Evolutionary conservation across 2,888 invertebrate genomes (phyloP), one percentile per base, ranked within the genome.

Genomic region (Sipha maydis): DNA sequence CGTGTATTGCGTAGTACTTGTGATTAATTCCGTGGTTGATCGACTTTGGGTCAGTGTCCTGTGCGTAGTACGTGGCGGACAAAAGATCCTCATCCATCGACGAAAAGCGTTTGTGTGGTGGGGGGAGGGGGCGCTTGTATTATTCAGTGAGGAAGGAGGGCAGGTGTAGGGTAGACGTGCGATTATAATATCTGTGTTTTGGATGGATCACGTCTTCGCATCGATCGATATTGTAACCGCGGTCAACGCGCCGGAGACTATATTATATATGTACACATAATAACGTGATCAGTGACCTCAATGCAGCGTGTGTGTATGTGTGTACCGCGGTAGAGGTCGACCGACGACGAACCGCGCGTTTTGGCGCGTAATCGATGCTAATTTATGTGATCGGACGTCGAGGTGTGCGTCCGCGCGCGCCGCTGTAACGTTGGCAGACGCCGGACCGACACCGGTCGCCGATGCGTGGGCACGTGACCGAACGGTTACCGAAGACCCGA

Each of bases 21-120:
- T 85, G 67, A 85, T 77, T 67, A 77, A 75, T 77, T 61, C 61
- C 19, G 73, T 41, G 67, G 41, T 41, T 67, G 67, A 76, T 83
- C 73, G 56, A 83, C 73, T 83, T 85, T 85, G 76, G 76, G 84
- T 85, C 84, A 77, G 76, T 77, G 84, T 76, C 84, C 84, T 38
- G n/a, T 17, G 67, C 41, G 41, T 34, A 41, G 19, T 25, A 75
- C 31, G 41, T 34, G 76, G 76, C 34, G 76, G 75, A 61, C 76
- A 28, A 67, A 76, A 61, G 76, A 84, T 77, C 84, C 31, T 71
- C 28, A 31, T 71, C 17, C 71, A 28, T 31, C 8, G 31, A 14
- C 8, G 82, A n/a, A n/a, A n/a, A n/a, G n/a, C n/a, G n/a, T n/a
- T n/a, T n/a, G n/a, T n/a, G n/a, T n/a, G 54, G 48, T 54, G 31